These are phyloP conservation scores for Tychaedon coryphoeus DNA, from an alignment of 2,113 vertebrate genomes.

Conservation along the genomic window DNA sequence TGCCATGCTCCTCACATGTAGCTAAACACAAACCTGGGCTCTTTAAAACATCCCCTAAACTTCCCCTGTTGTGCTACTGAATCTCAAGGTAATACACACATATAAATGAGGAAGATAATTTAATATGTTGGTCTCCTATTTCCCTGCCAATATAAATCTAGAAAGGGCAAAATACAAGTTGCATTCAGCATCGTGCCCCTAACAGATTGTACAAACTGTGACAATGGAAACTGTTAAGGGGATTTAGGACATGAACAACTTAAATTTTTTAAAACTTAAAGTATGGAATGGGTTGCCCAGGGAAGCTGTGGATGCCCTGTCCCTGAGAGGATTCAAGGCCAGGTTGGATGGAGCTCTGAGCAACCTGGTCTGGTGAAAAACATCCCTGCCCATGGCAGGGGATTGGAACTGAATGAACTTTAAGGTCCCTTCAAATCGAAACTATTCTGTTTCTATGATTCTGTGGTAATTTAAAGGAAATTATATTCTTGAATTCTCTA, in stretches of 20 bases:
- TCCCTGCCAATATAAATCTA: not conserved
- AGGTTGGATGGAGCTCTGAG: not conserved
- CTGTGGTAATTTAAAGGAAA: not conserved
- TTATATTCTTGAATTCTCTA: not conserved
- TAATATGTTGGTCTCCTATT: not conserved
- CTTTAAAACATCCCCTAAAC: not conserved
- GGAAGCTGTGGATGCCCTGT: not conserved
- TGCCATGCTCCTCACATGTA: not conserved
- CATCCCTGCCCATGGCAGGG: not conserved
- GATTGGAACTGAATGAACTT: not conserved
- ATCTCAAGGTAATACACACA: not conserved
- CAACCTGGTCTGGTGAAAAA: not conserved
- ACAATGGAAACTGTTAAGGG: not conserved
- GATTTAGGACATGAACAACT: not conserved
- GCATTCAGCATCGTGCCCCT: rapidly evolving
- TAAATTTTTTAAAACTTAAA: not conserved
- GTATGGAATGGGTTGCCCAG: too few relatives aligned
- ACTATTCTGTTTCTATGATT: not conserved
- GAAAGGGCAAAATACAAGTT: not conserved
- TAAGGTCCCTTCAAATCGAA: not conserved
- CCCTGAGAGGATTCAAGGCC: not conserved
- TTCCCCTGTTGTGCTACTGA: not conserved
- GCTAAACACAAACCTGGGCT: not conserved
- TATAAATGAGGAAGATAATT: not conserved
- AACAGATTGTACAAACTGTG: not conserved